Evolutionary conservation across 2,888 invertebrate genomes (phyloP), one percentile per base, ranked within the genome.

Genomic region (Cheilosia urbana): DNA sequence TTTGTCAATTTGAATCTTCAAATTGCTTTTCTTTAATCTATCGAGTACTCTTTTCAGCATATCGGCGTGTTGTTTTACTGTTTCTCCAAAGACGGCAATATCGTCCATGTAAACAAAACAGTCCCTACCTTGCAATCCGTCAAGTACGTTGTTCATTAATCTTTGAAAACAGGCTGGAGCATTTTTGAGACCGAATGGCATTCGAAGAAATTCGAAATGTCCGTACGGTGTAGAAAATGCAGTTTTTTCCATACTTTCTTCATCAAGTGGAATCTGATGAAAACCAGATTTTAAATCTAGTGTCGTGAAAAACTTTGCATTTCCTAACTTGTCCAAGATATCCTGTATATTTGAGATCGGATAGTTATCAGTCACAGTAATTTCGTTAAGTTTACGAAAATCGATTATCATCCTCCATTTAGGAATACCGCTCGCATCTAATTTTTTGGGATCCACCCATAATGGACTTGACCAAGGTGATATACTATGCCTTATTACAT

Each of bases 391-490:
- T 6, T 27, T 27, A 27, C 27, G 6, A 27, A 27, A 40, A 40
- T 40, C 27, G 5, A 6, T 27, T 27, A 27, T 6, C 27, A 27
- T 27, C 27, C 27, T 27, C 27, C 27, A 27, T 6, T 27, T 27
- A 27, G 27, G 6, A 27, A 6, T 27, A 24, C 24, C 24, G 11
- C 24, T 27, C 4, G 24, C 24, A 27, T 27, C 24, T 4, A 27
- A 4, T 27, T 27, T 27, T 27, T 27, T 6, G 27, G n/a, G 27
- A 27, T 6, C 27, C 6, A 27, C 27, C 27, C 27, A 27, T 27
- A 62, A 47, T 62, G 62, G 62, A 30, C 62, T 47, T 47, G 40
- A 60, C 58, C 58, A 60, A 19, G 47, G 47, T 9, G 63, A 65
- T 19, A 49, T 65, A 49, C 62, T 47, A 63, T 27, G 62, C 19